Conservation (phyloP, 2,797 vertebrate genomes). For the Coregonus suidteri region DNA sequence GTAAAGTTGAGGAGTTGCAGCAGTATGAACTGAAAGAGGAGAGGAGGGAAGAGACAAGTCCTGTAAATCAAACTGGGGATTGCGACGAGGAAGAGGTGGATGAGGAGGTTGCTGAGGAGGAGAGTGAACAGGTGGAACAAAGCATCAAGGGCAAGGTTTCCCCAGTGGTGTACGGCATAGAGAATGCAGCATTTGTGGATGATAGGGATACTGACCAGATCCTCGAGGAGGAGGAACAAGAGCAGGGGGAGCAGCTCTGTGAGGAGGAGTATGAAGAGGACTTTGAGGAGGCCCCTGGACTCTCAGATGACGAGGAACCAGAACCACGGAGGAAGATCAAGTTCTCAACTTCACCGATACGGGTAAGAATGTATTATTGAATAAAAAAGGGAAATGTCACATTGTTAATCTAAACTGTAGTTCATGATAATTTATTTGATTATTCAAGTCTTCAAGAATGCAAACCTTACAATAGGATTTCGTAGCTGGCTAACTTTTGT, state of each 20-base stretch:
- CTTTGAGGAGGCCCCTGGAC: slow-evolving; percentile 79
- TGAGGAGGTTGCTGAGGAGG: slow-evolving; percentile 64
- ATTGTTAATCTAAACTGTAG: slow-evolving; percentile 13
- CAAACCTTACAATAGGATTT: neutral
- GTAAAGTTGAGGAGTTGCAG: slow-evolving; percentile 49
- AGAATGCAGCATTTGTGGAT: slow-evolving; percentile 90
- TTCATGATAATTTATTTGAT: neutral
- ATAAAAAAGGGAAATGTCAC: slow-evolving; percentile 21
- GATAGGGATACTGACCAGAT: slow-evolving; percentile 79
- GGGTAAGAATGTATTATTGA: slow-evolving; percentile 68
- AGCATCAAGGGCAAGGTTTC: slow-evolving; percentile 53
- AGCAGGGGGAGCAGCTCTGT: slow-evolving; percentile 71
- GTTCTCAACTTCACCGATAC: slow-evolving; percentile 87
- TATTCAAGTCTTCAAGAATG: neutral
- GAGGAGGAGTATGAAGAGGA: slow-evolving; percentile 84
- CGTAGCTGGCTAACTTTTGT: neutral
- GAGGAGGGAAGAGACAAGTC: slow-evolving; percentile 27
- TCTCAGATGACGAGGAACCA: slow-evolving; percentile 89
- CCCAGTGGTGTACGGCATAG: slow-evolving; percentile 83
- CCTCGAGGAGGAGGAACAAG: slow-evolving; percentile 66
- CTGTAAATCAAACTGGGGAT: slow-evolving; percentile 33
- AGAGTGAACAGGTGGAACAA: slow-evolving; percentile 68
- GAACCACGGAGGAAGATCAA: slow-evolving; percentile 79
- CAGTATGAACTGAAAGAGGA: slow-evolving; percentile 37
- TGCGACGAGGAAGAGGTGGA: slow-evolving; percentile 52